These are phyloP conservation scores for Valencia hispanica DNA, from an alignment of 2,797 vertebrate genomes.

Conservation along the genomic window DNA sequence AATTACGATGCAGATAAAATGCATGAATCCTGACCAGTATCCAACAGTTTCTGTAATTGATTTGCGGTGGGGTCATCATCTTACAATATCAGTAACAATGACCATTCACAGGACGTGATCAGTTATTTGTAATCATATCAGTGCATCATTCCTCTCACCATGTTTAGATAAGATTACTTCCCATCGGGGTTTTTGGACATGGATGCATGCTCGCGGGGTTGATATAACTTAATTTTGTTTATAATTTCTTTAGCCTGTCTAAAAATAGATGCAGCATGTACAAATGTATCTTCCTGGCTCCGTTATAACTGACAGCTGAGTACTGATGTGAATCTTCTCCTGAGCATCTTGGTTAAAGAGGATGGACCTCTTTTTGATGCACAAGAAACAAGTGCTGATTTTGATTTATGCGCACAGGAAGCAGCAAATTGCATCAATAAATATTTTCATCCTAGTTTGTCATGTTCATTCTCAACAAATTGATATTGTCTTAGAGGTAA, in stretches of 20 bases:
- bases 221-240: slow-evolving; percentile 73
- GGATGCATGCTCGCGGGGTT: slow-evolving; percentile 65
- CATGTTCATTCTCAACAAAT: slow-evolving; percentile 44
- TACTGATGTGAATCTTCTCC: slow-evolving; percentile 34
- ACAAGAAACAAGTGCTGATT: slow-evolving; percentile 11
- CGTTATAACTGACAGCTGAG: slow-evolving; percentile 63
- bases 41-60: slow-evolving; percentile 42
- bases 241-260: slow-evolving; percentile 78
- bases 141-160: slow-evolving; percentile 62
- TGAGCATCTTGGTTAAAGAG: slow-evolving; percentile 13
- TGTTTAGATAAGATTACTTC: slow-evolving; percentile 71
- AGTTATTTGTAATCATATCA: slow-evolving; percentile 75
- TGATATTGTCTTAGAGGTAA: slow-evolving; percentile 22
- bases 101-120: slow-evolving; percentile 72
- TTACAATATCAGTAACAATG: slow-evolving; percentile 60
- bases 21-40: slow-evolving; percentile 28
- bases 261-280: slow-evolving; percentile 68
- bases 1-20: neutral
- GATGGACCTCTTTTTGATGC: slow-evolving; percentile 12
- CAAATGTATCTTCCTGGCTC: slow-evolving; percentile 53
- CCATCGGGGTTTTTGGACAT: slow-evolving; percentile 64
- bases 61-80: slow-evolving; percentile 61
- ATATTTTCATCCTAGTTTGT: slow-evolving; percentile 29
- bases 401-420: slow-evolving; percentile 2
- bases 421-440: slow-evolving; percentile 9